A percentile compares a stretch with the other conserved stretches of the same genome.
These are phyloP conservation scores for Coryphaenoides rupestris DNA, from an alignment of 2,113 vertebrate genomes.

Conservation along the genomic window DNA sequence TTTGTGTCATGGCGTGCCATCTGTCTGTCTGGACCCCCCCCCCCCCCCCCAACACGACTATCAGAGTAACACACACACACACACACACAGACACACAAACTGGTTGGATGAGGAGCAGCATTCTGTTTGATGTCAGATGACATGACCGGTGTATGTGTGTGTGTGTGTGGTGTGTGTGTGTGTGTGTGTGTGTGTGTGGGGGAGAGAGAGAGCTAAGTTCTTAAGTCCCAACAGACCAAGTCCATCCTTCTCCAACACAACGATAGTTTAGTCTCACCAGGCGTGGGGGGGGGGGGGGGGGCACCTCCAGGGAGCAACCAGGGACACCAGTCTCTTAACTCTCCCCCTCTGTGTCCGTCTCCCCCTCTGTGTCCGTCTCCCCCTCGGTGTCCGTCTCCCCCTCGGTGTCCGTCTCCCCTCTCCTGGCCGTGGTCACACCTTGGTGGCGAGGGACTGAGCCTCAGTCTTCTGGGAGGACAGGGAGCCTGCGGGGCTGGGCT, in stretches of 20 bases:
- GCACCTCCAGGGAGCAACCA: too few relatives aligned
- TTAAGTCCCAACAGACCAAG: too few relatives aligned
- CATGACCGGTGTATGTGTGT: conserved; percentile 18
- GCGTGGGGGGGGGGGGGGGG: too few relatives aligned
- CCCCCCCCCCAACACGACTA: conserved; percentile 20
- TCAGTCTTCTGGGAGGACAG: conserved; percentile 82
- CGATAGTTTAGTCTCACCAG: not conserved
- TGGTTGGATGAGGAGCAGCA: conserved; percentile 17
- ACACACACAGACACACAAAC: conserved; percentile 6
- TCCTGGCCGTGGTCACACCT: conserved; percentile 71
- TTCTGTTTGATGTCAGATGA: conserved; percentile 32
- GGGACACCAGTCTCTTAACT: too few relatives aligned
- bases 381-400: not conserved
- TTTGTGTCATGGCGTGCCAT: conserved; percentile 77
- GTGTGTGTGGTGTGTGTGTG: too few relatives aligned
- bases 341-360: not conserved
- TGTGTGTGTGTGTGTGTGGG: too few relatives aligned
- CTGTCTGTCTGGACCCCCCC: conserved; percentile 52
- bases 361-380: not conserved
- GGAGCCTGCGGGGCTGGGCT: conserved; percentile 67
- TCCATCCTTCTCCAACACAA: not conserved
- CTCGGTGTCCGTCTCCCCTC: conserved; percentile 14
- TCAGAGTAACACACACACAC: conserved; percentile 21
- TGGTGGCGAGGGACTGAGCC: conserved; percentile 75
- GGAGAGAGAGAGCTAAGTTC: too few relatives aligned